These are phyloP conservation scores for Abrostola tripartita DNA, from an alignment of 2,888 invertebrate genomes.

Conservation along the genomic window DNA sequence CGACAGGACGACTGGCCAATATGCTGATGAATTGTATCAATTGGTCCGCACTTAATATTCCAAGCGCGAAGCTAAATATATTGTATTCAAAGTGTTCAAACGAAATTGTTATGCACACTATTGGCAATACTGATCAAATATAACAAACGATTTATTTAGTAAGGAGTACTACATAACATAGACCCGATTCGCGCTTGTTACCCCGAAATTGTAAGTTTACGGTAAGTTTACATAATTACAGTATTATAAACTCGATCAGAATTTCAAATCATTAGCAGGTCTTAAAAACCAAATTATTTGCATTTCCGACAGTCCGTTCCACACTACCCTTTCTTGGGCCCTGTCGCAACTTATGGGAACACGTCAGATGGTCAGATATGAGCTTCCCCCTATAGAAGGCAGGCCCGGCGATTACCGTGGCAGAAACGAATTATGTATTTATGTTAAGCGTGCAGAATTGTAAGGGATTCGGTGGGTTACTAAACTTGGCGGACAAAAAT, in stretches of 20 bases:
- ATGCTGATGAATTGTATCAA: not conserved
- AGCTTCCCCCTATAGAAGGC: slow-evolving; percentile 62
- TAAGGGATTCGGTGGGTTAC: slow-evolving; percentile 52
- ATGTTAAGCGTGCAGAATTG: slow-evolving; percentile 51
- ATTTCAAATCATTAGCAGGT: not conserved
- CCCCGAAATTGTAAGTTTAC: too few species aligned
- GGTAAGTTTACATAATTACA: too few species aligned
- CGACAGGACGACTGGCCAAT: not conserved
- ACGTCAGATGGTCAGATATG: slow-evolving; percentile 64
- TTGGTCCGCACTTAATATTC: not conserved
- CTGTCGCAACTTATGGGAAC: slow-evolving; percentile 44
- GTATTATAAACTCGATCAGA: too few species aligned
- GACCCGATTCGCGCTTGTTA: too few species aligned
- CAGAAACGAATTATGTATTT: slow-evolving; percentile 46
- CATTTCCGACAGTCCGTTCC: slow-evolving; percentile 37
- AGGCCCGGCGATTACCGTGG: slow-evolving; percentile 57
- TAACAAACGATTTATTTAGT: not conserved
- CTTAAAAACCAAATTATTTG: slow-evolving; percentile 5
- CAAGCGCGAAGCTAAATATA: not conserved
- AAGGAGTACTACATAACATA: too few species aligned
- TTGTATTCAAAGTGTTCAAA: not conserved
- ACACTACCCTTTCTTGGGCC: slow-evolving; percentile 24
- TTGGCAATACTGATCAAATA: not conserved
- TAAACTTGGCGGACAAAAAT: slow-evolving; percentile 35
- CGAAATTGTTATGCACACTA: not conserved